Percentiles rank a stretch among this genome's conserved stretches.
Evolutionary conservation across 2,797 vertebrate genomes (phyloP).

Genomic region (Platyrinchus mystaceus): DNA sequence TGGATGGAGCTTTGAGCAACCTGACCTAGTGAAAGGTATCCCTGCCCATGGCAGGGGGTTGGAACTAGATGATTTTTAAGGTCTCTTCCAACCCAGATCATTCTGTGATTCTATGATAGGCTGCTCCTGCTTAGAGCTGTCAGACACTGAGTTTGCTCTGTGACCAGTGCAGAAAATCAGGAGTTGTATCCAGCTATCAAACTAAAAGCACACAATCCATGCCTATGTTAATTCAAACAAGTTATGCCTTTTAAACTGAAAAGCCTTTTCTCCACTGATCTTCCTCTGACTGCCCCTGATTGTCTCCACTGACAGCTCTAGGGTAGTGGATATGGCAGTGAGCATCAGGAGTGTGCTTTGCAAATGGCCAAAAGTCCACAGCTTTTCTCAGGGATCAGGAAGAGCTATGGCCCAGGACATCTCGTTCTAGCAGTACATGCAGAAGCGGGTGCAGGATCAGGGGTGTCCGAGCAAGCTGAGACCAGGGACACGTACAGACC

Average conservation of each 20-base stretch:
- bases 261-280: neutral
- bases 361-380: neutral
- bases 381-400: neutral
- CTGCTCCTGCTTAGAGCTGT: neutral
- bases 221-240: neutral
- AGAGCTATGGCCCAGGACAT: neutral
- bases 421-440: neutral
- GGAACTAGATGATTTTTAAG: neutral
- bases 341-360: neutral
- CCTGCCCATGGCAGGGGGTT: neutral
- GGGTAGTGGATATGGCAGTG: neutral
- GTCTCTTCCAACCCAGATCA: neutral
- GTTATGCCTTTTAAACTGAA: neutral
- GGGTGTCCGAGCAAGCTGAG: neutral
- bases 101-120: neutral
- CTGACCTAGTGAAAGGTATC: too few species aligned
- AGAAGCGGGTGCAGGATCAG: neutral
- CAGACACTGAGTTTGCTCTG: neutral
- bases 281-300: neutral
- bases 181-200: neutral
- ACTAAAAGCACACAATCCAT: neutral
- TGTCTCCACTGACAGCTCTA: neutral
- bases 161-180: neutral
- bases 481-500: rapidly evolving
- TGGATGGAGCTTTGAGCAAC: neutral